phyloP scores from a whole-genome alignment of 2,797 vertebrate species.

The Melanotaenia nigrans region DNA sequence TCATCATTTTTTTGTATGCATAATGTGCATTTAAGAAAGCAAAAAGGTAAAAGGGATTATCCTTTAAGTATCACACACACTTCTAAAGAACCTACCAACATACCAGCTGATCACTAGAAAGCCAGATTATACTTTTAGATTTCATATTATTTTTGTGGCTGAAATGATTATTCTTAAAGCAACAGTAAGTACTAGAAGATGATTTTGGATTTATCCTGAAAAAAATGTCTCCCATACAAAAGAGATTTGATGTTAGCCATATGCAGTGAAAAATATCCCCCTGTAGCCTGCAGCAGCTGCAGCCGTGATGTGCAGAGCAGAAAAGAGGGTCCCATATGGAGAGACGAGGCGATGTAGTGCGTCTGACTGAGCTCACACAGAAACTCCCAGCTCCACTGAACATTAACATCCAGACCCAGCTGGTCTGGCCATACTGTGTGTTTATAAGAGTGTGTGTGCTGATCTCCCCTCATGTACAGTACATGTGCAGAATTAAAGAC shows the following conservation, averaged over 20 bases:
- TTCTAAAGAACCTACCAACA: too few species aligned
- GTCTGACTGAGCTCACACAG: slow-evolving; percentile 71
- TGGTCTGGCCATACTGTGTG: slow-evolving; percentile 51
- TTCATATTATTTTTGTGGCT: too few species aligned
- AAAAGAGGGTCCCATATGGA: slow-evolving; percentile 77
- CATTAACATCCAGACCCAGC: slow-evolving; percentile 79
- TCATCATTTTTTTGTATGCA: too few species aligned
- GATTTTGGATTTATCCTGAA: slow-evolving; percentile 2
- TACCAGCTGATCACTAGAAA: too few species aligned
- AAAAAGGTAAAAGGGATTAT: not conserved
- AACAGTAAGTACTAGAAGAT: not conserved
- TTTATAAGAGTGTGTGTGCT: slow-evolving; percentile 3
- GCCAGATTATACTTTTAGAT: too few species aligned
- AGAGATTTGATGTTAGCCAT: slow-evolving; percentile 19
- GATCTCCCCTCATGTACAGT: slow-evolving; percentile 24
- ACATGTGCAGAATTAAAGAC: slow-evolving; percentile 26
- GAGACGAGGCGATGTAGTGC: slow-evolving; percentile 61
- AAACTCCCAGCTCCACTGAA: slow-evolving; percentile 73
- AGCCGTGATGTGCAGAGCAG: slow-evolving; percentile 46
- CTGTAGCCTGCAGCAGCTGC: slow-evolving; percentile 55
- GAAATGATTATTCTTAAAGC: too few species aligned
- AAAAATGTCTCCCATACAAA: slow-evolving; percentile 19
- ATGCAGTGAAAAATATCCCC: slow-evolving; percentile 31
- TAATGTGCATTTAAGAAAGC: not conserved
- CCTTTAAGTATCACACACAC: not conserved